Conservation (phyloP, 2,113 vertebrate genomes). For the Hippocampus mohnikei region DNA sequence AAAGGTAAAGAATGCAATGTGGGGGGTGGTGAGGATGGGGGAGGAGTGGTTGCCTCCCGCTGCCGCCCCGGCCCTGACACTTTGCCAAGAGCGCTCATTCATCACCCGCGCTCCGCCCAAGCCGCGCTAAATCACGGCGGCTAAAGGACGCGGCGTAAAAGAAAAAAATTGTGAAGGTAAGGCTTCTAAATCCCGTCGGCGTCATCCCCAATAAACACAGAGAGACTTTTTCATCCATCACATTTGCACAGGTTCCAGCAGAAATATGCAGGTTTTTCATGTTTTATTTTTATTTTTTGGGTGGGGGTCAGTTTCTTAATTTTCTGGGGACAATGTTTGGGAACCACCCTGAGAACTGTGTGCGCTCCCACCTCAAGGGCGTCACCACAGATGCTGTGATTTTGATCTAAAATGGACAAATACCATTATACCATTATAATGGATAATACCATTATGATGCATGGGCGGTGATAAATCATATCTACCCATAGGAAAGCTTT, state of each 20-base stretch:
- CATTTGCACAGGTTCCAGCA: no score
- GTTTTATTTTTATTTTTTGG: no score
- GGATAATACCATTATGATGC: not conserved
- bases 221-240: conserved; percentile 59
- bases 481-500: not conserved
- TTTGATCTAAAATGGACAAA: no score
- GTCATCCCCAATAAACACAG: conserved; percentile 73
- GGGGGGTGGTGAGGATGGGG: not conserved
- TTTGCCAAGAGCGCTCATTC: conserved; percentile 69
- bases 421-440: no score
- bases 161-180: conserved; percentile 72
- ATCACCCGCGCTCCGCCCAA: conserved; percentile 64
- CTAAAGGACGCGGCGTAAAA: conserved; percentile 69
- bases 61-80: conserved; percentile 66
- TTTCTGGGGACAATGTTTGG: not conserved
- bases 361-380: not conserved
- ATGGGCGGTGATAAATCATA: not conserved
- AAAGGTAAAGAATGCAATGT: conserved; percentile 25
- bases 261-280: no score
- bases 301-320: no score
- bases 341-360: not conserved
- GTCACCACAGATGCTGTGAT: not conserved
- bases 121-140: conserved; percentile 71
- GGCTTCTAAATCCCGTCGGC: conserved; percentile 72
- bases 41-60: conserved; percentile 16